Base-by-base conservation (phyloP, 2,888 invertebrate species). In the Ctenicera cuprea region DNA sequence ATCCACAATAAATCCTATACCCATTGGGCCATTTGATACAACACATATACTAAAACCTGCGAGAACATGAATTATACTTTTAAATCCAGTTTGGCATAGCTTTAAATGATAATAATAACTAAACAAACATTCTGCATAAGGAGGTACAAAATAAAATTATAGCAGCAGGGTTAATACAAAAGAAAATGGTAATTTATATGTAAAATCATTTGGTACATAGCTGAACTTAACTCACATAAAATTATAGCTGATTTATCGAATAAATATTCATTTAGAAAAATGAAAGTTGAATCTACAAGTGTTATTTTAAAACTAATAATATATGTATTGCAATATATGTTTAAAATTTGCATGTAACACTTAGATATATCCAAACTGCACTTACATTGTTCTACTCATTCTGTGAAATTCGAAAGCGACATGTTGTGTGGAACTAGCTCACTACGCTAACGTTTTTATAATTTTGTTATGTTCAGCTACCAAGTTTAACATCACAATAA, bases 131-230 rank as follows among this genome's bases (percentile, higher is more conserved):
- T 99, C 99, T 0, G 98, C 95, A 86, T 99, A 99, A 61, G 95
- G 92, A 2, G 98, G 96, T 50, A 94, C 91, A 86, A 99, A 99
- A 87, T 99, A 99, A 83, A n/a, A n/a, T n/a, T n/a, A 99, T 93
- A 74, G 95, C 95, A 0, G 98, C 98, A 57, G 99, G 99, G 88
- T 97, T 99, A 69, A 97, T 90, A 85, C 95, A 95, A 87, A 95
- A 99, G 26, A 98, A 86, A 70, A 97, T 88, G 0, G 93, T 91
- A 12, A 91, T 84, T 92, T 93, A 85, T 94, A 95, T 50, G 97
- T 94, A 77, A 93, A 89, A 80, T 90, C 90, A 75, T 91, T 89
- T 86, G 93, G 90, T 54, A 89, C 50, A 97, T 88, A 77, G 88
- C 86, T 64, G 90, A 85, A 75, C 93, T 94, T 68, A 97, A 88